phyloP scores from a whole-genome alignment of 2,797 vertebrate species.

The Phoebastria nigripes region DNA sequence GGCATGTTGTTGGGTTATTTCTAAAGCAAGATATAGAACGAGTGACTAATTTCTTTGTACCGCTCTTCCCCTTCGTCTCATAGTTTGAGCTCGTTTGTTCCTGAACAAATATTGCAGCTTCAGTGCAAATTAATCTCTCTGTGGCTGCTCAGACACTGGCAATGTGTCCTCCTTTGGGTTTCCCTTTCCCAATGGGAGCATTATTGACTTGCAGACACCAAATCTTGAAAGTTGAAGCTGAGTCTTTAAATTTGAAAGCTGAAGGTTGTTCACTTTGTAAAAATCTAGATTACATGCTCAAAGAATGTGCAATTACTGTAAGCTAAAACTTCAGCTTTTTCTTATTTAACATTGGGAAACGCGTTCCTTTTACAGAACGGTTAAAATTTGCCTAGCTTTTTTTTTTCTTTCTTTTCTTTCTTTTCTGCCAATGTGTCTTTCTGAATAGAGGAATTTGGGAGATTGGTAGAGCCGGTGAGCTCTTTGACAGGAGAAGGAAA shows the following conservation, averaged over 20 bases:
- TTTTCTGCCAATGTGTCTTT: accelerated
- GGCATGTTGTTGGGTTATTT: background rate
- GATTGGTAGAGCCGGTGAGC: background rate
- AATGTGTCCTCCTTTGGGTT: background rate
- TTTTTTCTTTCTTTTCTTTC: accelerated
- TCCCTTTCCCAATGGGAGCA: background rate
- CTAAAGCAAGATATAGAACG: background rate
- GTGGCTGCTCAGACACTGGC: background rate
- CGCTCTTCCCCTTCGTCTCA: background rate
- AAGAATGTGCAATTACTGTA: background rate
- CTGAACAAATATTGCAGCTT: background rate
- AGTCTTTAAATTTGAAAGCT: background rate
- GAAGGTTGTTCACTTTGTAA: background rate
- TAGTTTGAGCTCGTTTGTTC: background rate
- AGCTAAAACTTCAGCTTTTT: background rate
- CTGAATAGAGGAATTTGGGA: background rate
- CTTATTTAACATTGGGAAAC: background rate
- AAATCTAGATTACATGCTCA: background rate
- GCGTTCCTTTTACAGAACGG: background rate
- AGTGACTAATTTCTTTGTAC: background rate
- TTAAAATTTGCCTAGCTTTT: background rate
- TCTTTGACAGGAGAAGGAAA: background rate
- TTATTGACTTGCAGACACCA: background rate
- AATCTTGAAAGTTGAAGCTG: background rate
- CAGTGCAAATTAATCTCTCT: background rate